These are phyloP conservation scores for Erannis defoliaria DNA, from an alignment of 2,888 invertebrate species.

Conservation along the genomic window DNA sequence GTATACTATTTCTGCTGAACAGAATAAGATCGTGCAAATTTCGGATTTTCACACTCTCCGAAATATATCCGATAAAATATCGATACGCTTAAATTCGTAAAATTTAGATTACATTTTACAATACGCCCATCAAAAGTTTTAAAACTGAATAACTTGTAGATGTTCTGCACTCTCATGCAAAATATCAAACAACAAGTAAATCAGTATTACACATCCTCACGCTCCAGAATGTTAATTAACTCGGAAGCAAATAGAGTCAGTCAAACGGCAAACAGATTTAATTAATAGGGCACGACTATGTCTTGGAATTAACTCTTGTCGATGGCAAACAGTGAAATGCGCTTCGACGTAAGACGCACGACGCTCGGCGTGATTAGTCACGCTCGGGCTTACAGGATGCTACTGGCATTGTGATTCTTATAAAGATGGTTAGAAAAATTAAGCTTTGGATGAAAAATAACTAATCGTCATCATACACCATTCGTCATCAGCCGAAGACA, in stretches of 20 bases:
- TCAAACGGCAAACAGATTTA: conserved; percentile 80
- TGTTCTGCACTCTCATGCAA: background rate
- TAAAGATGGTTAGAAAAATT: no score
- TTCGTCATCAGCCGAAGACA: no score
- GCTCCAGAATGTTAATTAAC: conserved; percentile 76
- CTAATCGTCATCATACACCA: no score
- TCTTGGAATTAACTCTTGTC: conserved; percentile 73
- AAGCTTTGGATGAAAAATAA: no score
- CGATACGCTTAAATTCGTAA: no score
- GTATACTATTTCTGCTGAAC: no score
- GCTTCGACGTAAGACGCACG: conserved; percentile 24
- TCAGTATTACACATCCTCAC: conserved; percentile 38
- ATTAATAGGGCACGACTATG: conserved; percentile 75
- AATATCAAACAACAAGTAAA: conserved; percentile 30
- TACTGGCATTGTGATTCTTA: background rate
- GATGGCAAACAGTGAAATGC: conserved; percentile 59
- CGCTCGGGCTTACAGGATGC: conserved; percentile 5
- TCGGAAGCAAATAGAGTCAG: conserved; percentile 73
- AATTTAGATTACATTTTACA: no score
- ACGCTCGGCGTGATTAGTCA: conserved; percentile 21
- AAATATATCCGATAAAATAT: no score
- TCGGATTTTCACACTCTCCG: no score
- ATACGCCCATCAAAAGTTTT: no score
- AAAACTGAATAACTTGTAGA: background rate
- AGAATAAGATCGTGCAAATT: no score